Evolutionary conservation across 2,113 vertebrate species (phyloP).

Genomic region (Phrynocephalus versicolor): DNA sequence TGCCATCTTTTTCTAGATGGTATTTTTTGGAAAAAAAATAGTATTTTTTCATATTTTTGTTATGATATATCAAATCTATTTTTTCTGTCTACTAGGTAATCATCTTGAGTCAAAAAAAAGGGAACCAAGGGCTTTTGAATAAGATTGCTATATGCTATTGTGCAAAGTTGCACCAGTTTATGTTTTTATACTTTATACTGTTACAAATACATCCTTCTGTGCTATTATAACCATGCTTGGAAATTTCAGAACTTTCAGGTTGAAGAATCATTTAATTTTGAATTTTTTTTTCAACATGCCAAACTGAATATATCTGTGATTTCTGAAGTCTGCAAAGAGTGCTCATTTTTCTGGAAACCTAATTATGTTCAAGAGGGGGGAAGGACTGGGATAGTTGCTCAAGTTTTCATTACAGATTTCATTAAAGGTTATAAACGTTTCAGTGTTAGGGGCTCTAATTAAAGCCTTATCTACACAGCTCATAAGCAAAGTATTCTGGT

Average conservation of each 20-base stretch:
- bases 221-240: not conserved
- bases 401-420: conserved; percentile 22
- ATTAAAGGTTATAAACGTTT: conserved; percentile 16
- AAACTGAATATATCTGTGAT: conserved; percentile 7
- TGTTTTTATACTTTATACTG: not conserved
- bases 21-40: not conserved
- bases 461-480: conserved; percentile 29
- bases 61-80: not conserved
- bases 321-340: not conserved
- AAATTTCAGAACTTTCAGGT: not conserved
- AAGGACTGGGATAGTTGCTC: not conserved
- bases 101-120: not conserved
- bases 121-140: not conserved
- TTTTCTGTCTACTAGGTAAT: not conserved
- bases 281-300: not conserved
- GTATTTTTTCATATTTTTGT: conserved; percentile 1
- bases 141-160: too few relatives aligned
- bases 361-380: not conserved
- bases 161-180: not conserved
- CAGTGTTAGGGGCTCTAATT: conserved; percentile 9
- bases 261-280: not conserved
- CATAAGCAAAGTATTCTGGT: not conserved
- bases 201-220: not conserved
- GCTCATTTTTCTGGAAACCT: conserved; percentile 14
- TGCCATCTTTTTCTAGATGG: not conserved